Evolutionary conservation across 2,888 invertebrate genomes (phyloP).

Genomic region (Cephus rjabovi): DNA sequence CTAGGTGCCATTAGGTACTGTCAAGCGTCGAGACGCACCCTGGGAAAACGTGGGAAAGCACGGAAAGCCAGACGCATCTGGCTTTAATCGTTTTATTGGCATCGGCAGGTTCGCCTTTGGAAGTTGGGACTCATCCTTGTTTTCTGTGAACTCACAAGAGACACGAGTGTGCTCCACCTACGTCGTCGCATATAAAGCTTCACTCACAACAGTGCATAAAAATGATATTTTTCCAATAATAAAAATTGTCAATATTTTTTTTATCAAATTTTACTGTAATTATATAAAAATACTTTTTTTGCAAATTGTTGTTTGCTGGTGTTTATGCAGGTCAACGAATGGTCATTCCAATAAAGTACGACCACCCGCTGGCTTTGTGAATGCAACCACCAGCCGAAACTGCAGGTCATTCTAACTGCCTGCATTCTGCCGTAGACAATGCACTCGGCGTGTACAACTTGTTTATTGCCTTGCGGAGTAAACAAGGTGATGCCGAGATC

Average conservation of each 20-base stretch:
- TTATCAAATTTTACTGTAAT: not conserved
- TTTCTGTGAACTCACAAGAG: not conserved
- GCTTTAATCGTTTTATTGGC: conserved; percentile 54
- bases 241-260: not conserved
- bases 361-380: conserved; percentile 38
- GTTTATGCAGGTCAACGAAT: not conserved
- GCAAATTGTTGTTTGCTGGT: not conserved
- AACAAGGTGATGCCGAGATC: conserved; percentile 8
- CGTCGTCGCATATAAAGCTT: not conserved
- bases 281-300: not conserved
- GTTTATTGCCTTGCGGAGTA: conserved; percentile 20
- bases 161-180: not conserved
- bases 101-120: not conserved
- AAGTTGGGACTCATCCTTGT: not conserved
- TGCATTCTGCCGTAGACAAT: conserved; percentile 36
- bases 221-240: not conserved
- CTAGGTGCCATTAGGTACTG: conserved; percentile 18
- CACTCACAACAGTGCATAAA: not conserved
- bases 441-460: conserved; percentile 21
- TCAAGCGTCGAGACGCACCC: conserved; percentile 28
- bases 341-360: conserved; percentile 25
- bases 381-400: conserved; percentile 57
- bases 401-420: conserved; percentile 33
- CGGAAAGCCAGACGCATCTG: conserved; percentile 35
- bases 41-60: conserved; percentile 45